phyloP scores from a whole-genome alignment of 2,113 vertebrate genomes.

The Strigops habroptila region DNA sequence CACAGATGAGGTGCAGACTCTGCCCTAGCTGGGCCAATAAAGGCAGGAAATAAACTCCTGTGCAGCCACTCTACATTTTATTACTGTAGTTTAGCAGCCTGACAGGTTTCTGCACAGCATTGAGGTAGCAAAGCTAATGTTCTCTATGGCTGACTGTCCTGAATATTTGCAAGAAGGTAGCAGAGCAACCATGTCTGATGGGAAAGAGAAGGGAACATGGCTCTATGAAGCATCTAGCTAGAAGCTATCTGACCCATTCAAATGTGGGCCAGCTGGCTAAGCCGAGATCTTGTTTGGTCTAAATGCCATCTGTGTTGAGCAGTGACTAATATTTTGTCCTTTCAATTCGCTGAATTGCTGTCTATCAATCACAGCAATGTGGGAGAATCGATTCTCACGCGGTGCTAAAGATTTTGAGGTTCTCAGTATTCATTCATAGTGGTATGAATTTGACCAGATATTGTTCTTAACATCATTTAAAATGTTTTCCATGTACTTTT shows the following conservation, averaged over 20 bases:
- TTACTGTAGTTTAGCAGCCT: neutral
- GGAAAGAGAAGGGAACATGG: neutral
- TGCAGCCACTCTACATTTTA: neutral
- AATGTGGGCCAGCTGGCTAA: neutral
- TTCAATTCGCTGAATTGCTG: neutral
- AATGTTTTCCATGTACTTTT: neutral
- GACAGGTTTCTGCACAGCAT: neutral
- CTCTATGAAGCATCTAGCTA: neutral
- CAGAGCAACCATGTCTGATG: neutral
- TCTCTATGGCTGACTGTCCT: neutral
- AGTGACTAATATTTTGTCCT: neutral
- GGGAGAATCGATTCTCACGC: neutral
- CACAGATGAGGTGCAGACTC: neutral
- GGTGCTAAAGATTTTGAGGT: neutral
- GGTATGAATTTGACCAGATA: neutral
- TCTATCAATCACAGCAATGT: neutral
- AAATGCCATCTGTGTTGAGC: neutral
- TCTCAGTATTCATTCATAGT: neutral
- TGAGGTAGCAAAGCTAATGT: neutral
- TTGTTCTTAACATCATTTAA: neutral
- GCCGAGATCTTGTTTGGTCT: neutral
- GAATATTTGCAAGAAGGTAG: neutral
- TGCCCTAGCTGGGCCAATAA: neutral
- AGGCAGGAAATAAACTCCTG: neutral
- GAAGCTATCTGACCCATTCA: neutral